Base-by-base conservation (phyloP, 2,888 invertebrate genomes). In the Seira ritae region DNA sequence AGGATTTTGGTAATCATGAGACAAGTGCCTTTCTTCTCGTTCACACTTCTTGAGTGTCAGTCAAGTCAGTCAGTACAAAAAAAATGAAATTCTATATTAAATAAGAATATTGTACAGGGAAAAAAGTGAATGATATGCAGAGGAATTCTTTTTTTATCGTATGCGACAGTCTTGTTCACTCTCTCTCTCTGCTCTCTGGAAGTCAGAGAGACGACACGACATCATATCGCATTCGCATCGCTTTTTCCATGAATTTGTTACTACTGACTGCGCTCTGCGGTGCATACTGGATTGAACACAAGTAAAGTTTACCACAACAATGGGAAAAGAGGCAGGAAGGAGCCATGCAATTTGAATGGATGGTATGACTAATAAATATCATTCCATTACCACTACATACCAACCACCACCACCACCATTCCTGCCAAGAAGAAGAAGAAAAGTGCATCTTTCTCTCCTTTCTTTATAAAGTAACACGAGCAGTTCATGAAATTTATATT, bases 1-100 rank as follows among this genome's bases (percentile, higher is more conserved):
- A 82, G 76, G 76, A 82, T 82, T 82, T 82, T 72, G 84, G 75
- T 79, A 84, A 79, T 79, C 84, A 84, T 70, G 69, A 84, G 74
- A 84, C 84, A 79, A 79, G 74, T 74, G 83, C 68, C 79, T 76
- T 82, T 77, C 66, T 71, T 70, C 8, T 71, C 84, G 78, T 71
- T 74, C 84, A 42, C 74, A 78, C 62, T 55, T 55, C 17, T 55
- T 12, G 55, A 55, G 55, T n/a, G 55, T 55, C 55, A 55, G 55
- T 15, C 3, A 55, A 55, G n/a, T n/a, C n/a, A n/a, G n/a, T n/a
- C n/a, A n/a, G n/a, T n/a, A n/a, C n/a, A n/a, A n/a, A n/a, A n/a
- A n/a, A 42, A 42, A 42, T 8, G n/a, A 17, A 55, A 55, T 8
- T 17, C n/a, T 55, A 55, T 55, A 55, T 55, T 55, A 55, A 55